These are phyloP conservation scores for Hypercompe scribonia DNA, from an alignment of 2,888 invertebrate species.

Conservation along the genomic window DNA sequence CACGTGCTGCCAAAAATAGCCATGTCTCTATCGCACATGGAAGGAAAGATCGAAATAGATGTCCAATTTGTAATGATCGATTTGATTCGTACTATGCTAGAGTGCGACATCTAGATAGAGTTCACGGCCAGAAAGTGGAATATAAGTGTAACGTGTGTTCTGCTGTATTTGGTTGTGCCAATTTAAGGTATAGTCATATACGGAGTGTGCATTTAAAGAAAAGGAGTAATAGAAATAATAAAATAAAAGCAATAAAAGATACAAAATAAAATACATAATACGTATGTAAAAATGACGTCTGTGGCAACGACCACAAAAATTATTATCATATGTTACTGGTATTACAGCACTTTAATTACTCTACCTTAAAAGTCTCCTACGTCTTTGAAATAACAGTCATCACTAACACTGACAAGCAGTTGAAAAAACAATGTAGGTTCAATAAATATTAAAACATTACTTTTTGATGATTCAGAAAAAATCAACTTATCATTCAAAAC, in stretches of 20 bases:
- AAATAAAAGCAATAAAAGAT: not conserved
- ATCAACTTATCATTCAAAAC: not conserved
- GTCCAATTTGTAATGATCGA: constrained; percentile 65
- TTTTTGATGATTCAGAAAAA: not conserved
- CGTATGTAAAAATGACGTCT: not conserved
- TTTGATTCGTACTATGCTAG: constrained; percentile 68
- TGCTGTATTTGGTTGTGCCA: constrained; percentile 66
- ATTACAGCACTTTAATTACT: not conserved
- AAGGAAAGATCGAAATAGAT: constrained; percentile 65
- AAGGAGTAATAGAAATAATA: not conserved
- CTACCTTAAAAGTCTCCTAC: not conserved
- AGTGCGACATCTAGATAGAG: constrained; percentile 62
- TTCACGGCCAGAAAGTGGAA: constrained; percentile 66
- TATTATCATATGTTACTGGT: not conserved
- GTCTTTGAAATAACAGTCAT: not conserved
- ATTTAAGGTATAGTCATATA: constrained; percentile 72
- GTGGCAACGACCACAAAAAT: not conserved
- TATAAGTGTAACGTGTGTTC: constrained; percentile 66
- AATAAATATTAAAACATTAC: not conserved
- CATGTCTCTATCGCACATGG: constrained; percentile 63
- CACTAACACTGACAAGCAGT: not conserved
- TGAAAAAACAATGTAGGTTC: not conserved
- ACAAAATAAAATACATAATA: not conserved
- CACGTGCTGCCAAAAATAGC: constrained; percentile 57
- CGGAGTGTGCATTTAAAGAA: constrained; percentile 65